Percentiles rank a stretch among this genome's conserved stretches.
Evolutionary conservation across 53 echinoderm and acorn worm species (phyloP).

Genomic region (Patiria pectinifera): DNA sequence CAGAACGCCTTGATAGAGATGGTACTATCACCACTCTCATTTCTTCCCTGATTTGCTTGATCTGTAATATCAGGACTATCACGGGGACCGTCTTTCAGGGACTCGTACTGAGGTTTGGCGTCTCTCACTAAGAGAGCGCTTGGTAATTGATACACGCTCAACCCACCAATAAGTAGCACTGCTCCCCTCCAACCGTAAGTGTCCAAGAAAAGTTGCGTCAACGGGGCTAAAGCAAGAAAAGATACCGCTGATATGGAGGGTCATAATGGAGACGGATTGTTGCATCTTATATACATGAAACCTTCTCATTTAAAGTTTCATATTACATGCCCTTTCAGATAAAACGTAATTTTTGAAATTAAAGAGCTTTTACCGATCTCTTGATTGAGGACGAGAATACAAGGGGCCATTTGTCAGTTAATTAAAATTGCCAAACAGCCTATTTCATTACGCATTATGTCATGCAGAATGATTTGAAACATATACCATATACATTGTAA

Average conservation of each 20-base stretch:
- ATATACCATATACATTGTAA: no score
- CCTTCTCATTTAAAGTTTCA: no score
- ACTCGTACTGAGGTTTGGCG: not conserved
- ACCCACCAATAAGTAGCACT: not conserved
- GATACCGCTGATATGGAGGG: not conserved
- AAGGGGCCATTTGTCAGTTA: no score
- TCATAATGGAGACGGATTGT: not conserved
- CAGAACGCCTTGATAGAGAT: not conserved
- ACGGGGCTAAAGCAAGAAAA: not conserved
- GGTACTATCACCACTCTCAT: not conserved
- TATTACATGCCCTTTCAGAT: no score
- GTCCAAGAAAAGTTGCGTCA: slow-evolving; percentile 24
- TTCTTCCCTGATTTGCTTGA: not conserved
- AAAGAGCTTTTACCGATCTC: no score
- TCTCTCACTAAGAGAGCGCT: not conserved
- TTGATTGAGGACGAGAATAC: no score
- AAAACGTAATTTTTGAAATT: no score
- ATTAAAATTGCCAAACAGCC: no score
- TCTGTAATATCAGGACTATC: not conserved
- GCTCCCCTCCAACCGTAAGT: slow-evolving; percentile 28
- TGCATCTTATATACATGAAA: not conserved
- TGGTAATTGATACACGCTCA: not conserved
- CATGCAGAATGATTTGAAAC: no score
- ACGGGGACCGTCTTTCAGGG: not conserved
- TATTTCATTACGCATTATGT: no score